Base-by-base conservation (phyloP, 2,113 vertebrate species). In the Calonectris borealis region DNA sequence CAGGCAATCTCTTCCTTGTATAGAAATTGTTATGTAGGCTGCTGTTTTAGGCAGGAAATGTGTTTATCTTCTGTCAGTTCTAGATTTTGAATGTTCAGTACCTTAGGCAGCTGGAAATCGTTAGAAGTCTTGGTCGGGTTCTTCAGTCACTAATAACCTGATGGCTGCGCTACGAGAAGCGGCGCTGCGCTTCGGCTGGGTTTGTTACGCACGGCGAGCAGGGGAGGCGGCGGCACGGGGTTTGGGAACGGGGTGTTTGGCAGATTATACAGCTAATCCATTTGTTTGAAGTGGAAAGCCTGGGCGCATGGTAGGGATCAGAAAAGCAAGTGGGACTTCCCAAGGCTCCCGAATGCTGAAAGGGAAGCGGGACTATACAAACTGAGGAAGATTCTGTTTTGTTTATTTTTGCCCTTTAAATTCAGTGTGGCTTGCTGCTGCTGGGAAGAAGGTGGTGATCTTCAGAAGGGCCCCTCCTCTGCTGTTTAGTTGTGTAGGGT, bases 271-370 rank as follows among this genome's bases (percentile, higher is more conserved):
- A 66, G 60, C 73, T 94, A 69, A 95, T 92, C 86, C 12, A 0
- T 46, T 88, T 86, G 79, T 75, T 89, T 87, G 85, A 51, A 88
- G 75, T 62, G 55, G 88, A 91, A 96, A 91, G 69, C 54, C 54
- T 76, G 66, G 69, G 78, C 22, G 6, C 70, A 6, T 90, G 82
- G 66, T 36, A 65, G 73, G 78, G 73, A 88, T 96, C 90, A 88
- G 62, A 62, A 83, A 29, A 94, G 62, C 70, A 88, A 81, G 65
- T 89, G 62, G 61, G 68, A 48, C 31, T 89, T 94, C 12, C 40
- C n/a, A 60, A 46, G 38, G 36, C 69, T 54, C 24, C 42, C 11
- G 34, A 52, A 62, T 42, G 32, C 42, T 11, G 10, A 42, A 88
- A 49, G 48, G 60, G 42, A 54, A n/a, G 20, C 1, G 5, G 52